Evolutionary conservation across 2,113 vertebrate species (phyloP), one percentile per base, ranked within the genome.

Genomic region (Caracal caracal): DNA sequence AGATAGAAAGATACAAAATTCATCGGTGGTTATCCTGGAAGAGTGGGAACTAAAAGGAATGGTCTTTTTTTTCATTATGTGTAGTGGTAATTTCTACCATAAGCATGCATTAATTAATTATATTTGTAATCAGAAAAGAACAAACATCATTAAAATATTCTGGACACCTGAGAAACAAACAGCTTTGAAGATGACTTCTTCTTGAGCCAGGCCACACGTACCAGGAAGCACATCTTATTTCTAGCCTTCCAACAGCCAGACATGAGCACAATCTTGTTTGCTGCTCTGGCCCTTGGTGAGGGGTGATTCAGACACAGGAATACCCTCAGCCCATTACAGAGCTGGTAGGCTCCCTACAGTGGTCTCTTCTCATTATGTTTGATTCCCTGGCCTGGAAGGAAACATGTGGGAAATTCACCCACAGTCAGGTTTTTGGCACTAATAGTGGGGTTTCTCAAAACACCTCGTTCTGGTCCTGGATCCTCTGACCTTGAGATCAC

Each of bases 71-170:
- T 66, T 20, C 49, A 93, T 70, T 66, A 70, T 49, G 24, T 10
- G 3, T 16, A 49, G 51, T 81, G 24, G 16, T 63, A 40, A 49
- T 83, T 92, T 79, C 90, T 51, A 93, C 87, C 30, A n/a, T 86
- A 91, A 93, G 33, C 19, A 63, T 15, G 7, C 3, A 35, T 75
- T 76, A 76, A 76, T 76, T 76, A 76, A 30, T 76, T 80, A 30
- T 37, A 47, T 82, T 96, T 96, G 26, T 20, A 93, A 88, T 66
- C 35, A 80, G 53, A 65, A 83, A 89, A 89, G 16, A 93, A 76
- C 43, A 65, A 92, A 78, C 43, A 68, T 76, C 7, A 2, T 63
- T 51, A 59, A 85, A 81, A 71, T 86, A 56, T 70, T 37, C 70
- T 70, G 35, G 35, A 24, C 15, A n/a, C 47, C 51, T 59, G 66